Base-by-base conservation (phyloP, 2,888 invertebrate genomes). In the Endotricha flammealis region DNA sequence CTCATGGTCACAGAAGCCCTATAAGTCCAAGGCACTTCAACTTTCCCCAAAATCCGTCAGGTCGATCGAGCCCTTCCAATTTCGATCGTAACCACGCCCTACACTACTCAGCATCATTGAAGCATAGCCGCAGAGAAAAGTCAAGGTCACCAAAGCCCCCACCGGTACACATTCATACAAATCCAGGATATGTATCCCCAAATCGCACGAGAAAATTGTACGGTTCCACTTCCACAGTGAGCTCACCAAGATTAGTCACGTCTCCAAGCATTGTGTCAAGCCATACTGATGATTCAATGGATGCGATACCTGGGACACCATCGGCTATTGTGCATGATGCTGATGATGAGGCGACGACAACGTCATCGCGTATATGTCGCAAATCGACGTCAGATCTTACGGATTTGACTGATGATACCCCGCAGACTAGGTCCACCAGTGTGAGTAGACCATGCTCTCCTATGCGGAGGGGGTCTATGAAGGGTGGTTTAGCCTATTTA, bases 331-430 rank as follows among this genome's bases (percentile, higher is more conserved):
- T 80, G 9, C 72, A 82, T 12, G 80, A 81, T 29, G 86, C 85
- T 1, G 83, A 80, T 25, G 86, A 86, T 24, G 83, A 87, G 27
- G 83, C 82, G 4, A 83, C 80, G 1, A 74, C 79, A 1, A 83
- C 73, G 1, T 80, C 82, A 0, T 83, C 83, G 0, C 67, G 87
- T 32, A 80, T 90, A 24, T 91, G 91, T 48, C 87, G 93, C 32
- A 93, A 92, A 57, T 94, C 94, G 0, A 94, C 94, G 1, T 93
- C 93, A 11, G 94, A 94, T 76, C 77, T 94, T 50, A 86, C 85
- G 0, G 91, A 92, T 46, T 85, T 90, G 46, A 88, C 88, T 1
- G 87, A 87, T 39, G 89, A 89, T 9, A 88, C 89, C 2, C 88
- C 88, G 10, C 88, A 89, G 36, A 91, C 90, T 0, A 77, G 90